Evolutionary conservation across 2,113 vertebrate genomes (phyloP).

Genomic region (Piliocolobus tephrosceles): DNA sequence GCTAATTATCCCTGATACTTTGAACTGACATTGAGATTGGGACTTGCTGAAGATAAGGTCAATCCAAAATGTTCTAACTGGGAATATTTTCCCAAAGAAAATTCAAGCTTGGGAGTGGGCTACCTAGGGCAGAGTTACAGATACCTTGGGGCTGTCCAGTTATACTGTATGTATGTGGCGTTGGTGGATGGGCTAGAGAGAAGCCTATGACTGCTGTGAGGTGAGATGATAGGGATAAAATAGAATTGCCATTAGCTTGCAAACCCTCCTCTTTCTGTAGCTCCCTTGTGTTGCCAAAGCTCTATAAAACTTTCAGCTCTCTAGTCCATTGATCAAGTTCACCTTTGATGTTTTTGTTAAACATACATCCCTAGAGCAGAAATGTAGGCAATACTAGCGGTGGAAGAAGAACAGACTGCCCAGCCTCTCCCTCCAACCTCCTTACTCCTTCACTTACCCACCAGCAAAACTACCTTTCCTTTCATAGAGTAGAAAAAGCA

Average conservation of each 20-base stretch:
- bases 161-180: accelerated
- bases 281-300: constrained; percentile 2
- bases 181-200: neutral
- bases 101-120: neutral
- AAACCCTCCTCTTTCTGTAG: neutral
- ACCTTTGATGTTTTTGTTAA: constrained; percentile 52
- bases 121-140: too few relatives aligned
- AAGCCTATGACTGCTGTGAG: neutral
- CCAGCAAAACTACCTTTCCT: neutral
- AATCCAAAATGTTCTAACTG: neutral
- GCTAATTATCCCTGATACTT: neutral
- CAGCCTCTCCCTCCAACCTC: neutral
- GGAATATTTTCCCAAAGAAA: neutral
- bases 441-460: neutral
- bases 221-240: constrained; percentile 8
- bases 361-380: neutral
- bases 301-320: constrained; percentile 33
- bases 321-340: neutral
- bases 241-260: neutral
- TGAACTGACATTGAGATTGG: neutral
- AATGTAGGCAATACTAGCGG: neutral
- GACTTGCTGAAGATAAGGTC: neutral
- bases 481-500: neutral
- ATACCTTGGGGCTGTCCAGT: neutral
- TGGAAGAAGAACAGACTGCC: neutral